Evolutionary conservation across 2,113 vertebrate genomes (phyloP).

Genomic region (Aegithalos caudatus): DNA sequence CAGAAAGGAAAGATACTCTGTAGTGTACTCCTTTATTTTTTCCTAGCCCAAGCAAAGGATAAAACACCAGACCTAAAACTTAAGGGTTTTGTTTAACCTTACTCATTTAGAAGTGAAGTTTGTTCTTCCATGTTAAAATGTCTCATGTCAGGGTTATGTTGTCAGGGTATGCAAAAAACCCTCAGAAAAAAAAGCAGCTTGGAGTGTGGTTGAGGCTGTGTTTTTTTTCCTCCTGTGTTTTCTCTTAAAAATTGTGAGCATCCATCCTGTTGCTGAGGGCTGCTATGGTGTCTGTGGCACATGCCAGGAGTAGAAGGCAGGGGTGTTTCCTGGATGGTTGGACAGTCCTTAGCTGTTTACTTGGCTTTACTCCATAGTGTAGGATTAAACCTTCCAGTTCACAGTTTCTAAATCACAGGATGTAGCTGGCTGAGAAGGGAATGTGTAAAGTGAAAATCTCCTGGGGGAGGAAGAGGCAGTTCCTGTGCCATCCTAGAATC

Average conservation of each 20-base stretch:
- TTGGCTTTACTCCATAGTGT: background rate
- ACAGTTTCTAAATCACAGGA: background rate
- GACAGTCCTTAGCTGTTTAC: background rate
- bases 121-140: background rate
- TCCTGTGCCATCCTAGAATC: background rate
- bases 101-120: background rate
- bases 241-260: background rate
- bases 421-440: background rate
- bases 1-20: background rate
- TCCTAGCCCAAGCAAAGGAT: background rate
- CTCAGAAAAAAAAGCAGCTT: background rate
- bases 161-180: background rate
- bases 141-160: accelerated
- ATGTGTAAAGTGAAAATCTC: background rate
- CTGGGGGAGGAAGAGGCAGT: background rate
- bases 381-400: background rate
- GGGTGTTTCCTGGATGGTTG: accelerated
- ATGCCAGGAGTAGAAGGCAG: accelerated
- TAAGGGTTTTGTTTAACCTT: background rate
- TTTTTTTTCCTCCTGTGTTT: background rate
- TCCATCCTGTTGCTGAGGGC: background rate
- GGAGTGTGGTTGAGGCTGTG: background rate
- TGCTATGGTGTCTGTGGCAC: accelerated
- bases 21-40: no score
- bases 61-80: background rate